Conservation (phyloP, 2,797 vertebrate species). For the Myotis pilosus region DNA sequence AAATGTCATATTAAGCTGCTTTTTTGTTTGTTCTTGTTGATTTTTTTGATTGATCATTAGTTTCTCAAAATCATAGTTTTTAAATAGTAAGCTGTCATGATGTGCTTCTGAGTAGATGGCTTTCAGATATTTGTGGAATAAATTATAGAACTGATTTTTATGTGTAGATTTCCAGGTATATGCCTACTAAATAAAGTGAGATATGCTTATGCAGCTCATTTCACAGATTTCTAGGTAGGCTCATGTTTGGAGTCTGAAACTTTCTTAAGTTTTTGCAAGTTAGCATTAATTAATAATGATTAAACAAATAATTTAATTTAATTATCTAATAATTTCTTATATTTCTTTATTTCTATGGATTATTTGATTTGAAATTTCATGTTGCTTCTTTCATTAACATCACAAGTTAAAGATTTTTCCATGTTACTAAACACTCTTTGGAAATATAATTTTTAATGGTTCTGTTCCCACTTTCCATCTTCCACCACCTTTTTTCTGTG, state of each 20-base stretch:
- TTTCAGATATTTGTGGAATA: constrained; percentile 29
- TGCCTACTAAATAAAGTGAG: not conserved
- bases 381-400: constrained; percentile 22
- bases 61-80: constrained; percentile 29
- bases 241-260: not conserved
- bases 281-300: constrained; percentile 15
- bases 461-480: not conserved
- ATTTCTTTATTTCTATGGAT: not conserved
- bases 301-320: constrained; percentile 26
- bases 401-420: not conserved
- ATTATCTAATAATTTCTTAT: not conserved
- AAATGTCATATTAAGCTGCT: not conserved
- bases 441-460: not conserved
- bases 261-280: not conserved
- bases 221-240: not conserved
- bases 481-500: not conserved
- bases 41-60: not conserved
- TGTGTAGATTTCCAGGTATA: not conserved
- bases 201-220: not conserved
- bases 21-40: not conserved
- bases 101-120: not conserved
- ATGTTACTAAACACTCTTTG: not conserved
- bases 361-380: constrained; percentile 25
- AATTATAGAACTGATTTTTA: not conserved
- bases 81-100: constrained; percentile 6